phyloP scores from a whole-genome alignment of 2,888 invertebrate genomes.

The Dryobotodes eremita region DNA sequence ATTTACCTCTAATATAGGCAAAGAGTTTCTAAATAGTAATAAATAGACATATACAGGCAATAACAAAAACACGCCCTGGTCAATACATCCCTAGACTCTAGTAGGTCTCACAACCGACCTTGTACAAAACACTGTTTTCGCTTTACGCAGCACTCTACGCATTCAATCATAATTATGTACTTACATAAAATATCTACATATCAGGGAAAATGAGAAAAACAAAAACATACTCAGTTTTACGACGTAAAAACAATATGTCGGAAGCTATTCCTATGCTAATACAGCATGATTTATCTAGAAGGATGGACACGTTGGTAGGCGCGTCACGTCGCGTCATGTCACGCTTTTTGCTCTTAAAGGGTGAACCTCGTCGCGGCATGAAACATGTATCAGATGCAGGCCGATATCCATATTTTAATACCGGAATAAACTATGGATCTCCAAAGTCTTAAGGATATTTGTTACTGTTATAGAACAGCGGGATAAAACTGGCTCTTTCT shows the following conservation, averaged over 20 bases:
- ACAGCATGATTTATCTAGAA: constrained; percentile 54
- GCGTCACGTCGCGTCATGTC: constrained; percentile 52
- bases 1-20: not conserved
- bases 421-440: constrained; percentile 10
- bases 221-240: constrained; percentile 29
- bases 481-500: not conserved
- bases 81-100: not conserved
- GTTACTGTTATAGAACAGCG: not conserved
- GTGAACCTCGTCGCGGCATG: constrained; percentile 43
- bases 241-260: constrained; percentile 50
- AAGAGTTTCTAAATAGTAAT: not conserved
- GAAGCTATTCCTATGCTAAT: constrained; percentile 64
- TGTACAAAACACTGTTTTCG: constrained; percentile 1
- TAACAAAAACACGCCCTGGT: not conserved
- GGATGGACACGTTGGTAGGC: constrained; percentile 48
- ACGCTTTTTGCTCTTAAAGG: constrained; percentile 51
- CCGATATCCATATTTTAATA: constrained; percentile 26
- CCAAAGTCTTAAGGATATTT: constrained; percentile 13
- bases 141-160: not conserved
- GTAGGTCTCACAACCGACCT: not conserved
- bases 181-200: constrained; percentile 5
- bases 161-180: constrained; percentile 12
- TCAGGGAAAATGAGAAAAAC: constrained; percentile 31
- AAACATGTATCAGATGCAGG: constrained; percentile 52
- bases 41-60: not conserved